A percentile compares a stretch with the other conserved stretches of the same genome.
These are phyloP conservation scores for Liolophura sinensis DNA, from an alignment of 1,140 invertebrate species.

Conservation along the genomic window DNA sequence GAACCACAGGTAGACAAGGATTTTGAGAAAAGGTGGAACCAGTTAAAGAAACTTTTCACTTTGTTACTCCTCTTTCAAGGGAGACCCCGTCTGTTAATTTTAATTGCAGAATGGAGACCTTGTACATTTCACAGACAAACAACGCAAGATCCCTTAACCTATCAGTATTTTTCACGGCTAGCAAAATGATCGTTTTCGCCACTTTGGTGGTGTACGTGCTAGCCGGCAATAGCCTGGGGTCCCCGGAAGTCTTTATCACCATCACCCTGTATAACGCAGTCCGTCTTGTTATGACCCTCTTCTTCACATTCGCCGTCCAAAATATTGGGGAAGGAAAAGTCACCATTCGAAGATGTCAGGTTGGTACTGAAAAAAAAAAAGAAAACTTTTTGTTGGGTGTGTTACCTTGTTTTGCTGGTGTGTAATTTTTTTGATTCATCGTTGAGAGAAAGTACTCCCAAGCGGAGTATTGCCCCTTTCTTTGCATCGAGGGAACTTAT, in stretches of 20 bases:
- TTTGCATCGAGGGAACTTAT: too few species aligned
- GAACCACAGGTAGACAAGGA: too few species aligned
- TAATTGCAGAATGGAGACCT: conserved; percentile 41
- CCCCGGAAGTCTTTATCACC: conserved; percentile 41
- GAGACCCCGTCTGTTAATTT: not conserved
- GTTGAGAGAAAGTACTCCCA: too few species aligned
- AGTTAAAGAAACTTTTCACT: too few species aligned
- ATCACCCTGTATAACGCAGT: conserved; percentile 39
- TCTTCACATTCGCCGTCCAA: conserved; percentile 43
- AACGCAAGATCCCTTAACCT: conserved; percentile 39
- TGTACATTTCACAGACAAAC: conserved; percentile 24
- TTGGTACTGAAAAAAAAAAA: conserved; percentile 27
- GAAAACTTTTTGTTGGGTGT: too few species aligned
- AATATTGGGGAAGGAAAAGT: conserved; percentile 51
- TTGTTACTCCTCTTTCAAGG: too few species aligned
- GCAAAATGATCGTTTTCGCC: conserved; percentile 47
- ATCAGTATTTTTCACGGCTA: conserved; percentile 43
- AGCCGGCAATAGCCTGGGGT: conserved; percentile 28
- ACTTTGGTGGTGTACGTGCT: conserved; percentile 41
- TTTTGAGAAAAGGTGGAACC: too few species aligned
- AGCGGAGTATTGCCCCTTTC: too few species aligned
- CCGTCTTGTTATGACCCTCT: conserved; percentile 37
- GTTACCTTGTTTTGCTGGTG: too few species aligned
- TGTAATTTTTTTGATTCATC: too few species aligned
- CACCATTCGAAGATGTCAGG: conserved; percentile 54